Evolutionary conservation across 2,888 invertebrate species (phyloP).

Genomic region (Drosophila subquinaria): DNA sequence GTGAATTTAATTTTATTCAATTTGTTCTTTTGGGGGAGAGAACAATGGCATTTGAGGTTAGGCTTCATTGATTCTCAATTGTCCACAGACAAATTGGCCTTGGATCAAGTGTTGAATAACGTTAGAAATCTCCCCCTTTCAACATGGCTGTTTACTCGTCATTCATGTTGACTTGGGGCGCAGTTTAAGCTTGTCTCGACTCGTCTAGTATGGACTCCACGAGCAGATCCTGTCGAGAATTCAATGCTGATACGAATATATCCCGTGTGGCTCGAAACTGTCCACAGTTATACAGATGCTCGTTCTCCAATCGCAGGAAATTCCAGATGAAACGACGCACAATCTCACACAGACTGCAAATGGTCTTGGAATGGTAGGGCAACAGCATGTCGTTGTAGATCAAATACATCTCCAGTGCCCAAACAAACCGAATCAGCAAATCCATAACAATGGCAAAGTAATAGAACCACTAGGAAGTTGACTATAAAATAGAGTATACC

Average conservation of each 20-base stretch:
- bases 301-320: constrained; percentile 98
- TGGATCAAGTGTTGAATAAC: constrained; percentile 11
- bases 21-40: constrained; percentile 39
- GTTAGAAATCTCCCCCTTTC: neutral
- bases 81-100: constrained; percentile 27
- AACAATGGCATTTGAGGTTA: constrained; percentile 10
- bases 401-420: constrained; percentile 93
- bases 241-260: constrained; percentile 86
- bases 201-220: constrained; percentile 97
- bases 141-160: neutral
- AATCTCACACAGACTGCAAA: constrained; percentile 93
- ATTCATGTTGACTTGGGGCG: neutral
- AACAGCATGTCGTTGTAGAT: constrained; percentile 90
- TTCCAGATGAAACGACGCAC: constrained; percentile 98
- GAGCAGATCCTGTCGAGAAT: constrained; percentile 92
- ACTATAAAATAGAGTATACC: too few relatives aligned
- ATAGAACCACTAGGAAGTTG: constrained; percentile 87
- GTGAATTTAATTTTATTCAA: constrained; percentile 81
- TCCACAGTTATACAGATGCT: constrained; percentile 99
- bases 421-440: constrained; percentile 94
- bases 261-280: constrained; percentile 98
- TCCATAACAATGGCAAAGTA: constrained; percentile 99
- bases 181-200: constrained; percentile 78
- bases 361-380: constrained; percentile 91
- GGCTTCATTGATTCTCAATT: constrained; percentile 67